Evolutionary conservation across 2,888 invertebrate species (phyloP).

Genomic region (Dryocosmus kuriphilus): DNA sequence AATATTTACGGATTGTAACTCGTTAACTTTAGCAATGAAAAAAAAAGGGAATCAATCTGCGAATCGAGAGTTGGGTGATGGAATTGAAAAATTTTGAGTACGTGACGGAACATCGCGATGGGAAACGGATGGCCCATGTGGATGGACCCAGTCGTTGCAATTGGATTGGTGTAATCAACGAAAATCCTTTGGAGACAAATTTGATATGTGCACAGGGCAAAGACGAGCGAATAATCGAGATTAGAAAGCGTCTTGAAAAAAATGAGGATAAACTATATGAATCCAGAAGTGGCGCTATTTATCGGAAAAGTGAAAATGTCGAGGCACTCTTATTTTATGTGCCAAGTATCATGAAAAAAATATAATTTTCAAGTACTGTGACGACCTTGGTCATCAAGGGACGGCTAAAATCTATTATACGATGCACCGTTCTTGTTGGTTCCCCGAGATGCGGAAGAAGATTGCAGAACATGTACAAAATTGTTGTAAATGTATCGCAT

Average conservation of each 20-base stretch:
- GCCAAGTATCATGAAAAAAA: background rate
- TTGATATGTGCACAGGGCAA: conserved; percentile 19
- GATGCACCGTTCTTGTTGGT: background rate
- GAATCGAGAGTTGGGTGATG: no score
- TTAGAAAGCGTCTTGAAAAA: conserved; percentile 3
- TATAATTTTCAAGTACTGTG: background rate
- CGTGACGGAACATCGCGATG: no score
- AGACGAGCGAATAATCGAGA: conserved; percentile 11
- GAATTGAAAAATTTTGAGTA: no score
- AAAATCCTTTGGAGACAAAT: conserved; percentile 28
- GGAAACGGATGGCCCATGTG: conserved; percentile 56
- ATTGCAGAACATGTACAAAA: background rate
- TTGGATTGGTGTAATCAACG: conserved; percentile 10
- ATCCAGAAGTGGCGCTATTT: conserved; percentile 25
- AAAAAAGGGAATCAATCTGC: no score
- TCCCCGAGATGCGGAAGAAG: background rate
- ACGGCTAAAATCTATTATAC: background rate
- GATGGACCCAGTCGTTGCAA: conserved; percentile 56
- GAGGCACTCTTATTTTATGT: conserved; percentile 3
- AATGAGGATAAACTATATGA: conserved; percentile 2
- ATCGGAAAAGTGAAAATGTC: background rate
- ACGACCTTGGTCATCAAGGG: background rate
- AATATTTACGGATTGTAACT: no score
- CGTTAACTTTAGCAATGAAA: no score
- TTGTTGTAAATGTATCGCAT: background rate